A percentile compares a stretch with the other conserved stretches of the same genome.
Evolutionary conservation across 2,113 vertebrate species (phyloP).

Genomic region (Nyctibius bracteatus): DNA sequence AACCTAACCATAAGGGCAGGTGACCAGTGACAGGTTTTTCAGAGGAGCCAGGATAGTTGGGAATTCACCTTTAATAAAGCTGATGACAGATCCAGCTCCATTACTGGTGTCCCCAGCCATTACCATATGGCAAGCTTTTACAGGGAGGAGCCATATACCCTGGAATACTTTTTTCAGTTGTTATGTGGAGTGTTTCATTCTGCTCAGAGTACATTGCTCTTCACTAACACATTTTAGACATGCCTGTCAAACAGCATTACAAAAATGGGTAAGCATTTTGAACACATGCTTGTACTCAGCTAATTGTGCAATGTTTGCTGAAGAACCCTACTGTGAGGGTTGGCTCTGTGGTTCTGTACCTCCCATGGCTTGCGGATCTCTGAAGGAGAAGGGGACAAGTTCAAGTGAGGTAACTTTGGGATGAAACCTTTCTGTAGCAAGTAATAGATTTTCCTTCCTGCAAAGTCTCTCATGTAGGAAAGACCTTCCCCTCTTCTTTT

Average conservation of each 20-base stretch:
- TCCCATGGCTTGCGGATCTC: neutral
- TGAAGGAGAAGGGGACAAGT: neutral
- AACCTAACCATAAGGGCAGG: neutral
- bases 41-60: neutral
- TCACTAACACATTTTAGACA: neutral
- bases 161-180: neutral
- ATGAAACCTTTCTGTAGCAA: neutral
- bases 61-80: neutral
- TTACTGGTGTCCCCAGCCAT: neutral
- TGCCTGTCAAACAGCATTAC: constrained; percentile 21
- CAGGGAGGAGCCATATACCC: neutral
- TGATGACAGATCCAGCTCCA: neutral
- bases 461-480: neutral
- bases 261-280: neutral
- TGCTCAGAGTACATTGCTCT: neutral
- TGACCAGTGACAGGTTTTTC: neutral
- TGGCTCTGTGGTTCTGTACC: neutral
- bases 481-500: neutral
- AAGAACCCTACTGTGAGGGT: neutral
- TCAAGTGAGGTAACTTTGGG: constrained; percentile 5
- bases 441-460: neutral
- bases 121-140: neutral
- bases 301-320: neutral
- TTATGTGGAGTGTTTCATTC: neutral
- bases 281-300: neutral